phyloP scores from a whole-genome alignment of 1,140 invertebrate genomes.

The Drosophila sucinea region DNA sequence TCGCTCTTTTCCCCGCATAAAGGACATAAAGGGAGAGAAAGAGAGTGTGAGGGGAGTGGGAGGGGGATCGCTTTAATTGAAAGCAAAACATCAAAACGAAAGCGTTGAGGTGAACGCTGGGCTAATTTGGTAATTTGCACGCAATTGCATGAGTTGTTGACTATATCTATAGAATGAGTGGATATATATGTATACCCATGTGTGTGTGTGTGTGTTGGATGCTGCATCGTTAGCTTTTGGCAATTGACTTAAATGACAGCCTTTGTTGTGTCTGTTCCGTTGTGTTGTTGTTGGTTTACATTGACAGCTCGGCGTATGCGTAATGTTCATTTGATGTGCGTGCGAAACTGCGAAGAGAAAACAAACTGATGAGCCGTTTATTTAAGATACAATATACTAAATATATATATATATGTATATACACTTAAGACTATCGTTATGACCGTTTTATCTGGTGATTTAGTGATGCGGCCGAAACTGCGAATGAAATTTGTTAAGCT shows the following conservation, averaged over 20 bases:
- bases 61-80: constrained; percentile 63
- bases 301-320: constrained; percentile 65
- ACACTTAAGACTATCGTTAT: constrained; percentile 13
- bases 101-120: constrained; percentile 70
- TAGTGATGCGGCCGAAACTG: not conserved
- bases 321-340: constrained; percentile 79
- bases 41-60: not conserved
- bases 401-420: constrained; percentile 17
- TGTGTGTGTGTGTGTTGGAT: constrained; percentile 16
- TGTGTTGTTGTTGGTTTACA: constrained; percentile 49
- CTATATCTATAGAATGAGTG: constrained; percentile 74
- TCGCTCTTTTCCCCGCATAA: not conserved
- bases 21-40: not conserved
- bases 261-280: constrained; percentile 56
- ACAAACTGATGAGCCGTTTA: constrained; percentile 59
- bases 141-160: constrained; percentile 80
- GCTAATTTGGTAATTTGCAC: constrained; percentile 80
- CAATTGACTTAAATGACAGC: constrained; percentile 78
- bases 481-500: not conserved
- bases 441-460: not conserved
- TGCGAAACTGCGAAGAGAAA: constrained; percentile 43
- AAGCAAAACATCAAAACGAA: constrained; percentile 69
- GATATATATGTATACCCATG: constrained; percentile 17
- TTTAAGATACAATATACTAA: constrained; percentile 26
- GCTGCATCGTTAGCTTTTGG: constrained; percentile 72